phyloP scores from a whole-genome alignment of 1,140 invertebrate species.

The Rhagoletis zephyria region DNA sequence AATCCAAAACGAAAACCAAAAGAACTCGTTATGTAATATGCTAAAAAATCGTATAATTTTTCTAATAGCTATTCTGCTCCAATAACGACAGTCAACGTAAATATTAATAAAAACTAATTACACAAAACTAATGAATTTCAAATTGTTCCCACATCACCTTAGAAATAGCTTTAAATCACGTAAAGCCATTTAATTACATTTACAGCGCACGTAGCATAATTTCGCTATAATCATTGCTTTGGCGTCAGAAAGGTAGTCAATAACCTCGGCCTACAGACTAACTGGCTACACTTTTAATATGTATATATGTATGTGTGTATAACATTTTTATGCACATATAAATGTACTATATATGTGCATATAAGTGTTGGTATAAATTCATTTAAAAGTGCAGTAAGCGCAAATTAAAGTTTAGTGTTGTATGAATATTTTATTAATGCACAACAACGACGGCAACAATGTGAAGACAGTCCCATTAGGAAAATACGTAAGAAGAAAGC shows the following conservation, averaged over 20 bases:
- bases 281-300: conserved; percentile 14
- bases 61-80: not conserved
- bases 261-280: conserved; percentile 34
- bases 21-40: no score
- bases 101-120: not conserved
- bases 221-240: conserved; percentile 25
- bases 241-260: conserved; percentile 34
- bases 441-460: not conserved
- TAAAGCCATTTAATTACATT: conserved; percentile 2
- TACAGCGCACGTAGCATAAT: conserved; percentile 29
- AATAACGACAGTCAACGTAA: not conserved
- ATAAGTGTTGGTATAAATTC: not conserved
- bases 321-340: not conserved
- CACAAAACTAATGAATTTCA: not conserved
- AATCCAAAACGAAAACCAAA: no score
- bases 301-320: not conserved
- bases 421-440: conserved; percentile 33
- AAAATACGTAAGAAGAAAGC: not conserved
- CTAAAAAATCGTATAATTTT: no score
- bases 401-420: conserved; percentile 33
- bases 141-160: conserved; percentile 12
- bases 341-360: no score
- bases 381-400: conserved; percentile 34
- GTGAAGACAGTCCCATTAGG: not conserved
- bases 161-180: not conserved